These are phyloP conservation scores for Dendronephthya gigantea DNA, from an alignment of 64 coral and sea anemone species.

Conservation along the genomic window DNA sequence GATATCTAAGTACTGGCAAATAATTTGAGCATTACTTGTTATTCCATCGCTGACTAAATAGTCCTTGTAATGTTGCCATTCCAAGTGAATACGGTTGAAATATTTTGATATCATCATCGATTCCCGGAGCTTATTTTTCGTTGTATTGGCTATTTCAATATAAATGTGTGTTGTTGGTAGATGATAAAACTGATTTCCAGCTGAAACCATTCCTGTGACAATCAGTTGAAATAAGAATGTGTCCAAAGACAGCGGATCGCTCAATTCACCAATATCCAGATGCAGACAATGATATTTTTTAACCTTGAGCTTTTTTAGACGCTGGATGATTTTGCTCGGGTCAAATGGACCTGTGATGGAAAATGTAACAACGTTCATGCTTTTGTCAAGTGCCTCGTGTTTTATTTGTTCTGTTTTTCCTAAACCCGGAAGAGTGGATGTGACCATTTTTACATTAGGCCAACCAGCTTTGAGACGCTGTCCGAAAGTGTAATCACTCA, in stretches of 20 bases:
- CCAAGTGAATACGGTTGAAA: conserved; percentile 38
- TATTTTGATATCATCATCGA: conserved; percentile 39
- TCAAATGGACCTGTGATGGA: conserved; percentile 73
- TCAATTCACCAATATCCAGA: conserved; percentile 48
- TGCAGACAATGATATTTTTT: conserved; percentile 51
- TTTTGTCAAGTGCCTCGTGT: conserved; percentile 33
- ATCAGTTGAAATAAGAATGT: conserved; percentile 47
- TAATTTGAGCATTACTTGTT: conserved; percentile 32
- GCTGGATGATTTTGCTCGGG: conserved; percentile 37
- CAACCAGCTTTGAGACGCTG: conserved; percentile 27
- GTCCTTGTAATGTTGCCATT: conserved; percentile 24
- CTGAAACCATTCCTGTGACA: conserved; percentile 43
- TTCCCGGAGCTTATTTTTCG: conserved; percentile 34
- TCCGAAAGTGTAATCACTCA: conserved; percentile 48
- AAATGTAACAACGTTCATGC: conserved; percentile 40
- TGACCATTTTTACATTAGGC: conserved; percentile 52
- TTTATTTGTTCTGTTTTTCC: conserved; percentile 75
- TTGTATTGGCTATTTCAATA: conserved; percentile 49
- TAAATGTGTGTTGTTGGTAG: conserved; percentile 22
- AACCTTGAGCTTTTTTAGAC: conserved; percentile 28
- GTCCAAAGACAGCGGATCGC: conserved; percentile 26
- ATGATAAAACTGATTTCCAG: conserved; percentile 38
- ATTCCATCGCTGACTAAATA: conserved; percentile 32
- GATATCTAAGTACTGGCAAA: background rate
- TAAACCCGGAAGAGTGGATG: conserved; percentile 63